Evolutionary conservation across 2,113 vertebrate species (phyloP).

Genomic region (Mastomys coucha): DNA sequence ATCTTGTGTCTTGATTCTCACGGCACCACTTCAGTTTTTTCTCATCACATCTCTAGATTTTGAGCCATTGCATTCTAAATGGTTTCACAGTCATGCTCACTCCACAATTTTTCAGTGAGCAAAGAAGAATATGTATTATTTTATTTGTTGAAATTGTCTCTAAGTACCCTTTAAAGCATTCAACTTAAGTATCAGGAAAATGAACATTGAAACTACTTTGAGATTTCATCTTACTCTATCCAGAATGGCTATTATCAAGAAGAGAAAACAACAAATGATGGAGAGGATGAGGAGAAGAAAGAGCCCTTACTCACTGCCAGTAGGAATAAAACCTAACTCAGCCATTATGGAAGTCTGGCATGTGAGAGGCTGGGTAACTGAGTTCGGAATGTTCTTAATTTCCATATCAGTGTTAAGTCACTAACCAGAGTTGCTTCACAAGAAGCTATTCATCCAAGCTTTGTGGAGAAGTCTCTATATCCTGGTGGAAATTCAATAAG

Average conservation of each 20-base stretch:
- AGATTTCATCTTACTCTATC: neutral
- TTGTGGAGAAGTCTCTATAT: neutral
- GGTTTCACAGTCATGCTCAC: neutral
- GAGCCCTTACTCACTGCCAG: neutral
- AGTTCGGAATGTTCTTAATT: conserved; percentile 31
- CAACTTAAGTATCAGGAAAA: neutral
- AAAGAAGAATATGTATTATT: neutral
- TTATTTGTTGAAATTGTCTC: neutral
- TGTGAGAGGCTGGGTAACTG: neutral
- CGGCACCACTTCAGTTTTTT: neutral
- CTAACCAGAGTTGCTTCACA: neutral
- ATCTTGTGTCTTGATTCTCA: neutral
- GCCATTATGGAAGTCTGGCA: neutral
- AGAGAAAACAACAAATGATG: neutral
- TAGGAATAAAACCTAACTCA: too few relatives aligned
- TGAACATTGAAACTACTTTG: neutral
- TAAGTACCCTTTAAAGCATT: neutral
- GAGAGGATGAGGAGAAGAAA: neutral
- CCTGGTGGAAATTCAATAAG: neutral
- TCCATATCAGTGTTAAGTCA: neutral
- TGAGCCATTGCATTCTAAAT: neutral
- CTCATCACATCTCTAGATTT: neutral
- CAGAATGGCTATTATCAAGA: neutral
- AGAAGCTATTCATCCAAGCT: neutral
- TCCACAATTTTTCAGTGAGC: neutral